Evolutionary conservation across 2,888 invertebrate species (phyloP), one percentile per base, ranked within the genome.

Genomic region (Rhodophaea formosa): DNA sequence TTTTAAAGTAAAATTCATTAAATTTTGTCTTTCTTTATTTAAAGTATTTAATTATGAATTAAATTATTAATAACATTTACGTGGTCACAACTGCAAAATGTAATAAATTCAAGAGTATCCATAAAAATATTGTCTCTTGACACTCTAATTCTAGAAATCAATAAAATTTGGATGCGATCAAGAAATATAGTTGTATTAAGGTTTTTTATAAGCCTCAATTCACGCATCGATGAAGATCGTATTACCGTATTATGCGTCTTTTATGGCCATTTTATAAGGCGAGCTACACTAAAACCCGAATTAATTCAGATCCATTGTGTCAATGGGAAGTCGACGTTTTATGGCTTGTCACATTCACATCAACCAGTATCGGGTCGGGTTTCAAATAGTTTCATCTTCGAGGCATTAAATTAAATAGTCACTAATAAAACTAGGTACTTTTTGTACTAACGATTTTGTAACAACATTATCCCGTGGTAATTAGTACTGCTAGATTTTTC

Each of bases 141-240:
- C 3, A 8, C 35, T 8, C 7, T 8, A 35, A 35, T 35, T 35
- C 2, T 23, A 35, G 0, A 35, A 35, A 35, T 35, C 35, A 35
- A 35, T 35, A 35, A 35, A 35, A 35, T 7, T 23, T 35, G 12
- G 12, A 35, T 39, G 39, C n/a, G 39, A 39, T n/a, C 39, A 12
- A n/a, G 12, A 39, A n/a, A 39, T 39, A 39, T 39, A 39, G 39
- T 39, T n/a, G 39, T 39, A 39, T 15, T 44, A 7, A 16, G 16
- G 1, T 14, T 44, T 44, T 44, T 44, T 44, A 44, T 14, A 49
- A 49, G 8, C 30, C 30, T 14, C 32, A 3, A n/a, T 51, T 51
- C 30, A 51, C 49, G 32, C 29, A 8, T 32, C 42, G 16, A 53
- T 53, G 53, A 53, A 53, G 53, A 53, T 53, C 43, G 43, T 53